Conservation (phyloP, 2,113 vertebrate genomes). For the Bombycilla garrulus region DNA sequence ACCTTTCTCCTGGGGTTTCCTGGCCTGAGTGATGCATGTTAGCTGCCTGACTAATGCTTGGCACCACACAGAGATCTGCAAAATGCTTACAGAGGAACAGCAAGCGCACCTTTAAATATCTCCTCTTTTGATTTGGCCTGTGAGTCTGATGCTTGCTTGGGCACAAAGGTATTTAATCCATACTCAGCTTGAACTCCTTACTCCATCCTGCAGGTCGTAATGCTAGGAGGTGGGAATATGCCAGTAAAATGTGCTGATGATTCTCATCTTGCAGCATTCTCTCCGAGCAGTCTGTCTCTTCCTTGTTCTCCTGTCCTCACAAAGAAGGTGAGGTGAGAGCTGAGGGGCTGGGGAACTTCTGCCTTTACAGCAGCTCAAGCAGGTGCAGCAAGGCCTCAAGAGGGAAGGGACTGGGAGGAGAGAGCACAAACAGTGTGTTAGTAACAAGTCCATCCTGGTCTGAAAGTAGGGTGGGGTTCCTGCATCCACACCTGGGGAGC, state of each 20-base stretch:
- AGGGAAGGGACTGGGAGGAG: neutral
- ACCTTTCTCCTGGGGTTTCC: neutral
- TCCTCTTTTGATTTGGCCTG: neutral
- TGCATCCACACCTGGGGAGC: neutral
- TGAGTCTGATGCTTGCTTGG: neutral
- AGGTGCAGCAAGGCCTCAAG: neutral
- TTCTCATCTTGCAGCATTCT: neutral
- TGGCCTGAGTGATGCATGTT: neutral
- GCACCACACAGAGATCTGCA: neutral
- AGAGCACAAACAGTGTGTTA: neutral
- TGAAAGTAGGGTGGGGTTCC: neutral
- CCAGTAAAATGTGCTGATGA: neutral
- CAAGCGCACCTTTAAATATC: neutral
- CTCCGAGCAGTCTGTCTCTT: neutral
- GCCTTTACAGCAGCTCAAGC: neutral
- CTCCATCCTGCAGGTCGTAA: neutral
- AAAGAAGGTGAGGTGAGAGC: neutral
- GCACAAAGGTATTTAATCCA: neutral
- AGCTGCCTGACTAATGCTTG: neutral
- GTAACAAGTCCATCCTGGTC: neutral
- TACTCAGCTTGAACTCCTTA: neutral
- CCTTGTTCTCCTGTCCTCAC: neutral
- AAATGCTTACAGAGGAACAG: neutral
- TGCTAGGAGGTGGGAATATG: neutral
- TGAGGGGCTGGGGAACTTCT: neutral